Evolutionary conservation across 2,113 vertebrate genomes (phyloP).

Genomic region (Thalassoma bifasciatum): DNA sequence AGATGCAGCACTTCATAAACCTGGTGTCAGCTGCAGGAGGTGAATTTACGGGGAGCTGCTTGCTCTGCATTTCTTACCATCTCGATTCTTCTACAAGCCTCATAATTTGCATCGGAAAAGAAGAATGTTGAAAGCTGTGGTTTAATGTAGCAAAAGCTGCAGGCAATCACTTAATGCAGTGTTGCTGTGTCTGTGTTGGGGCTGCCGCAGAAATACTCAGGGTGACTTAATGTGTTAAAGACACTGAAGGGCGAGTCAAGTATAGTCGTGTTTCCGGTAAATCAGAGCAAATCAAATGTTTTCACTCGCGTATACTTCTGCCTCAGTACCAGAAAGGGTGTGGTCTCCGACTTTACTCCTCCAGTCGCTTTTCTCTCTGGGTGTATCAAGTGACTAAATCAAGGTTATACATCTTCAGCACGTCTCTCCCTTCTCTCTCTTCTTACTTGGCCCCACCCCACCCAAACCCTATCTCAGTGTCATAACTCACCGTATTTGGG

Average conservation of each 20-base stretch:
- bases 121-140: background rate
- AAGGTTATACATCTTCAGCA: conserved; percentile 38
- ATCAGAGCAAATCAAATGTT: conserved; percentile 38
- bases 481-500: conserved; percentile 51
- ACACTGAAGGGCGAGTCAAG: conserved; percentile 21
- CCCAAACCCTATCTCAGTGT: background rate
- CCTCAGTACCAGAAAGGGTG: conserved; percentile 34
- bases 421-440: conserved; percentile 17
- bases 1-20: conserved; percentile 23
- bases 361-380: conserved; percentile 25
- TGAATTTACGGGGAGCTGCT: conserved; percentile 20
- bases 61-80: conserved; percentile 32
- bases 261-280: conserved; percentile 12
- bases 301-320: background rate
- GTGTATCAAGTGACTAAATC: conserved; percentile 40
- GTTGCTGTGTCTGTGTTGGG: conserved; percentile 6
- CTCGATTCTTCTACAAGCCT: conserved; percentile 3
- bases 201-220: background rate
- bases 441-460: background rate
- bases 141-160: conserved; percentile 16
- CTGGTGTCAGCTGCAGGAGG: conserved; percentile 18
- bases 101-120: background rate
- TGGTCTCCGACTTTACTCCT: conserved; percentile 41
- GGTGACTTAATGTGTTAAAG: conserved; percentile 3
- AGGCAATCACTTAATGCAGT: conserved; percentile 48